A percentile compares a stretch with the other conserved stretches of the same genome.
Evolutionary conservation across 1,140 invertebrate species (phyloP).

Genomic region (Meloidogyne hapla): DNA sequence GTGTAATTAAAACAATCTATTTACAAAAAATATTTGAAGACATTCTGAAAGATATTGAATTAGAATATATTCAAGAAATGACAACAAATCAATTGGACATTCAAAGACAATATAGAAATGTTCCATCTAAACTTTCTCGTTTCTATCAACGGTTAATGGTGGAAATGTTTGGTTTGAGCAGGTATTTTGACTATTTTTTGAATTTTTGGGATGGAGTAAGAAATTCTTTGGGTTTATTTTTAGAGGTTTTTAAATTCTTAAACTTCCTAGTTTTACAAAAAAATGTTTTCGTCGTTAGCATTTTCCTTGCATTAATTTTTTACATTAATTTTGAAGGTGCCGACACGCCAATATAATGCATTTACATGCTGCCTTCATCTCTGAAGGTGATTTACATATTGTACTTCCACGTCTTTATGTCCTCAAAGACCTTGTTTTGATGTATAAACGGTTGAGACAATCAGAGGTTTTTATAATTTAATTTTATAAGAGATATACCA

Average conservation of each 20-base stretch:
- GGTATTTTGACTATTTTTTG: slow-evolving; percentile 24
- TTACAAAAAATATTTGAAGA: slow-evolving; percentile 36
- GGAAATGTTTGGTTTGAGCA: slow-evolving; percentile 39
- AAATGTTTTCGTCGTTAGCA: no score
- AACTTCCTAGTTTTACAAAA: no score
- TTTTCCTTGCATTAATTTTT: not conserved
- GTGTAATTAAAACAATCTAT: slow-evolving; percentile 46
- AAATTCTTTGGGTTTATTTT: no score
- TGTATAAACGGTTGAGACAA: slow-evolving; percentile 24
- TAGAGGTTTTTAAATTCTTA: no score
- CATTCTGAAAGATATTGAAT: slow-evolving; percentile 1
- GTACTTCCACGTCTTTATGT: slow-evolving; percentile 44
- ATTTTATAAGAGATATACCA: not conserved
- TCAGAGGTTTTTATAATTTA: slow-evolving; percentile 28
- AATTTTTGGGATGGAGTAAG: not conserved
- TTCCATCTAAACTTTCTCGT: slow-evolving; percentile 11
- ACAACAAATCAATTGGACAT: not conserved
- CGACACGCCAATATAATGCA: slow-evolving; percentile 49
- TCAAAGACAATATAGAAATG: not conserved
- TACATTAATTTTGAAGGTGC: slow-evolving; percentile 30
- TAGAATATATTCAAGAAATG: not conserved
- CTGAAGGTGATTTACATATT: slow-evolving; percentile 35
- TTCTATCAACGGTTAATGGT: slow-evolving; percentile 43
- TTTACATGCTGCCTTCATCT: slow-evolving; percentile 42
- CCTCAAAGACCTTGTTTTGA: slow-evolving; percentile 32